Evolutionary conservation across 2,797 vertebrate genomes (phyloP).

Genomic region (Merluccius polli): DNA sequence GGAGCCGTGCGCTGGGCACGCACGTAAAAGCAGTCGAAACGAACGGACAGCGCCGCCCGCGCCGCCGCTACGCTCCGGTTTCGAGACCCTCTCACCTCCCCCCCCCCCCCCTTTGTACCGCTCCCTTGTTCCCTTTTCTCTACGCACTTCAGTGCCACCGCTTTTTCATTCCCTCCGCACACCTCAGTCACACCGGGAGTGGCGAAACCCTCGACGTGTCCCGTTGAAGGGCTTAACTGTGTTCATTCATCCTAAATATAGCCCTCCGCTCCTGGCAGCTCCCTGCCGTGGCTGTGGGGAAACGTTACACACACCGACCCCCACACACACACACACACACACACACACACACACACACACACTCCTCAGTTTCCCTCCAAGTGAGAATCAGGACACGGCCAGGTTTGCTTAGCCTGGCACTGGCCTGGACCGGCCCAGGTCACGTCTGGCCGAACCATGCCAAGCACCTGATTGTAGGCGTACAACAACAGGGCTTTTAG

Average conservation of each 20-base stretch:
- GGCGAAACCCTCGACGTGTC: conserved; percentile 30
- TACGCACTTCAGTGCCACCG: background rate
- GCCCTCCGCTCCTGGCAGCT: conserved; percentile 41
- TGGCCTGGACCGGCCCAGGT: background rate
- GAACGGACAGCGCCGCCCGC: background rate
- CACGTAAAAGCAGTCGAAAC: too few species aligned
- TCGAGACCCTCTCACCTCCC: conserved; percentile 2
- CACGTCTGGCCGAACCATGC: conserved; percentile 10
- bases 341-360: too few species aligned
- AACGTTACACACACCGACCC: conserved; percentile 45
- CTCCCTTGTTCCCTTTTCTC: background rate
- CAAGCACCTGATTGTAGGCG: conserved; percentile 45
- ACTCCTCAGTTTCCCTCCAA: background rate
- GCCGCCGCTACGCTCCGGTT: background rate
- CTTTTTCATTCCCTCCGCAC: conserved; percentile 10
- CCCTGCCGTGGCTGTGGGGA: conserved; percentile 41
- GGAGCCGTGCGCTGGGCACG: too few species aligned
- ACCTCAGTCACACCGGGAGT: conserved; percentile 27
- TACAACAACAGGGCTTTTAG: conserved; percentile 48
- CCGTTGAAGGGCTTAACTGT: conserved; percentile 42
- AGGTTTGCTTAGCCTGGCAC: too few species aligned
- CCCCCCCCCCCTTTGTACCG: background rate
- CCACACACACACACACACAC: too few species aligned
- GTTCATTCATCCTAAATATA: conserved; percentile 60
- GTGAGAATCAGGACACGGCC: background rate